Percentiles rank a stretch among this genome's conserved stretches.
Conservation (phyloP, 2,113 vertebrate species). For the Neodontobutis hainanensis region DNA sequence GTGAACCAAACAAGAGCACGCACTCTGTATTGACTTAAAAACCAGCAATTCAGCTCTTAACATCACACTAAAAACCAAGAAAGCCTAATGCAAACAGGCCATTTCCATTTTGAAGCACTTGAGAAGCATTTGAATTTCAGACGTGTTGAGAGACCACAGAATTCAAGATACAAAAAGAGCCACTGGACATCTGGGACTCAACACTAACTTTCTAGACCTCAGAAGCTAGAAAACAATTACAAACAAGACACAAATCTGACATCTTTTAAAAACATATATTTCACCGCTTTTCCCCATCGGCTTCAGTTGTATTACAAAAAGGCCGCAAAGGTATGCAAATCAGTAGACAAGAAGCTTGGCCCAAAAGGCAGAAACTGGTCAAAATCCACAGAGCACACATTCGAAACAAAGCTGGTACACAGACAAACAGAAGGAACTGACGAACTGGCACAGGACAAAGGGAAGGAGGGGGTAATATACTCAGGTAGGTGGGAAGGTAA, state of each 20-base stretch:
- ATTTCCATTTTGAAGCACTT: not conserved
- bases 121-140: constrained; percentile 13
- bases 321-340: too few species aligned
- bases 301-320: not conserved
- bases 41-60: not conserved
- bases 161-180: too few species aligned
- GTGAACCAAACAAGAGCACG: constrained; percentile 1
- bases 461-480: too few species aligned
- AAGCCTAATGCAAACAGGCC: not conserved
- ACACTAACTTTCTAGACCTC: constrained; percentile 9
- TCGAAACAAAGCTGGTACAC: too few species aligned
- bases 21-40: not conserved
- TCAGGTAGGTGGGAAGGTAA: too few species aligned
- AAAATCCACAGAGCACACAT: too few species aligned
- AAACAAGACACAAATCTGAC: constrained; percentile 12
- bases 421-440: too few species aligned
- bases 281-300: not conserved
- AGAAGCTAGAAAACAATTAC: constrained; percentile 14
- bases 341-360: too few species aligned
- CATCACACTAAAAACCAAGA: constrained; percentile 8
- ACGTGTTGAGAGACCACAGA: not conserved
- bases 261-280: constrained; percentile 10
- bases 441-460: too few species aligned
- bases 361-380: too few species aligned
- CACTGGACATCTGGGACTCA: constrained; percentile 6